Percentiles rank a stretch among this genome's conserved stretches.
Conservation (phyloP, 2,888 invertebrate genomes). For the Eueremaeus valkanovi region DNA sequence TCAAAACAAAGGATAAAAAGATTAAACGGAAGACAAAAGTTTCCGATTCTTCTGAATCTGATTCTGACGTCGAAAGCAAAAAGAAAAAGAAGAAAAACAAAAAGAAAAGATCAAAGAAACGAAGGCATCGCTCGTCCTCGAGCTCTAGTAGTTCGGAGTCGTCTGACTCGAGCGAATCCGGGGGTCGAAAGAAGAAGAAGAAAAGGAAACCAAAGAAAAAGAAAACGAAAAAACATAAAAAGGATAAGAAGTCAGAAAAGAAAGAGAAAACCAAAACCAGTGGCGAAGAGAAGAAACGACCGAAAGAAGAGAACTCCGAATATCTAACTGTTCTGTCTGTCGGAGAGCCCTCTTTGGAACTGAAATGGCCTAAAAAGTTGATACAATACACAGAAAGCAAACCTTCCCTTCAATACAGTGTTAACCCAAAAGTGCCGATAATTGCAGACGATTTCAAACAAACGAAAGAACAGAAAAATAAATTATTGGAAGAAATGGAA, state of each 20-base stretch:
- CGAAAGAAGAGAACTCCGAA: not conserved
- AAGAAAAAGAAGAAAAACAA: slow-evolving; percentile 17
- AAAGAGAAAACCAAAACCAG: slow-evolving; percentile 10
- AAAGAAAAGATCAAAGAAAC: not conserved
- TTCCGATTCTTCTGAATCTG: slow-evolving; percentile 22
- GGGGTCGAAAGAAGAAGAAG: slow-evolving; percentile 28
- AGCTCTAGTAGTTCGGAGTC: slow-evolving; percentile 25
- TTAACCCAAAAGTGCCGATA: slow-evolving; percentile 17
- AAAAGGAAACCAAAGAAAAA: slow-evolving; percentile 69
- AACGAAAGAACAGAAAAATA: not conserved
- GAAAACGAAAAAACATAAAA: slow-evolving; percentile 71
- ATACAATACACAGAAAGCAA: slow-evolving; percentile 15
- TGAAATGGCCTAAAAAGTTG: slow-evolving; percentile 28
- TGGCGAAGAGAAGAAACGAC: not conserved
- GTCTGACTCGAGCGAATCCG: not conserved
- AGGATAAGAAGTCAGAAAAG: slow-evolving; percentile 62
- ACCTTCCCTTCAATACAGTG: slow-evolving; percentile 26
- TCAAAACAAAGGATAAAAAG: not conserved
- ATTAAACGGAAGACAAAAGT: not conserved
- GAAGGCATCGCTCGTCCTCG: not conserved
- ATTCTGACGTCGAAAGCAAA: not conserved
- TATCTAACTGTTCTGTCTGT: not conserved
- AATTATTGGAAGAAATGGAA: not conserved
- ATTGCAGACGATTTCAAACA: not conserved
- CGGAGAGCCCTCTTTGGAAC: not conserved